These are phyloP conservation scores for Neoscelio sp. DNA, from an alignment of 2,888 invertebrate species.

Conservation along the genomic window DNA sequence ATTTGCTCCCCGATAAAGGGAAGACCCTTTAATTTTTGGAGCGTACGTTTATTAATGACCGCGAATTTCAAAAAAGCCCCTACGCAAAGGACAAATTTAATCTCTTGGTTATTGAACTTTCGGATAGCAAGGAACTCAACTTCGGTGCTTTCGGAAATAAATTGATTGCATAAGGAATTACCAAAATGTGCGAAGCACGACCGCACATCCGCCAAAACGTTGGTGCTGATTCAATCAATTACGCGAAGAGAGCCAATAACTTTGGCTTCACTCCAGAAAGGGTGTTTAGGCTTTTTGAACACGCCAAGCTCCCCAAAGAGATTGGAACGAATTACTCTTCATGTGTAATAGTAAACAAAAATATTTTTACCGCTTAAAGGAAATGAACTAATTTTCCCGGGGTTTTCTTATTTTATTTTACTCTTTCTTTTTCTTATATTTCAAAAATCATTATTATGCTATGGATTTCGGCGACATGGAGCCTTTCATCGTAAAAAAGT, in stretches of 20 bases:
- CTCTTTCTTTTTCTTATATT: constrained; percentile 13
- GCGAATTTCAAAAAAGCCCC: constrained; percentile 5
- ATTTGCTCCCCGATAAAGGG: too few relatives aligned
- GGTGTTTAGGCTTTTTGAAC: constrained; percentile 55
- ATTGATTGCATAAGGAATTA: constrained; percentile 59
- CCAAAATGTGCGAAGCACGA: constrained; percentile 53
- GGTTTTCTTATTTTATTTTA: neutral
- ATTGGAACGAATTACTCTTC: constrained; percentile 22
- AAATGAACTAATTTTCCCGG: constrained; percentile 40
- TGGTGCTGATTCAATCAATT: constrained; percentile 64
- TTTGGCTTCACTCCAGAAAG: constrained; percentile 64
- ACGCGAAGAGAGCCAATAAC: constrained; percentile 59
- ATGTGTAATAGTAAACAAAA: constrained; percentile 25
- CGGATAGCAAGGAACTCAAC: constrained; percentile 13
- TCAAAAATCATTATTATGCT: constrained; percentile 20
- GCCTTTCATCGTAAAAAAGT: constrained; percentile 23
- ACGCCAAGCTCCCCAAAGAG: constrained; percentile 57
- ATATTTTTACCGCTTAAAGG: constrained; percentile 51
- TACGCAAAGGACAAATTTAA: constrained; percentile 23
- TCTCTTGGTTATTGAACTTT: constrained; percentile 38
- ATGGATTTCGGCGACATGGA: constrained; percentile 7
- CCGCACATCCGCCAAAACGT: constrained; percentile 45
- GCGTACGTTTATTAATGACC: constrained; percentile 8
- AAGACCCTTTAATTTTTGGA: neutral
- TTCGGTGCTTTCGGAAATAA: constrained; percentile 36